Percentiles rank a stretch among this genome's conserved stretches.
phyloP scores from a whole-genome alignment of 30 jellyfish, hydroid and myxozoan species.

The Morbakka virulenta region DNA sequence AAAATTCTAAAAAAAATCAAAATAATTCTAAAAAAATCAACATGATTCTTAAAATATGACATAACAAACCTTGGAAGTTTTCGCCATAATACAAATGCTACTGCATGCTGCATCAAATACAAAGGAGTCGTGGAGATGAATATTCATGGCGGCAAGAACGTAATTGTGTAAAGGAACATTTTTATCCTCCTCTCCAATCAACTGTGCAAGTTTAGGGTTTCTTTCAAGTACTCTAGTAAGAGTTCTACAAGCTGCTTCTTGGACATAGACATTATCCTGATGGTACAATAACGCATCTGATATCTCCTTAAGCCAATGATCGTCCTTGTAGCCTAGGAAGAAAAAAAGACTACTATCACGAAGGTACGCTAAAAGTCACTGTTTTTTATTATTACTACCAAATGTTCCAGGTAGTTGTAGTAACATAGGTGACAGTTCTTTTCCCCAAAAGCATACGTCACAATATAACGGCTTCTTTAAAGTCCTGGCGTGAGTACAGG shows the following conservation, averaged over 20 bases:
- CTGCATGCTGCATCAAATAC: slow-evolving; percentile 82
- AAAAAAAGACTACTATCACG: no score
- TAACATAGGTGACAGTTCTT: no score
- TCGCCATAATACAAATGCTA: slow-evolving; percentile 71
- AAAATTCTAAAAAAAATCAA: no score
- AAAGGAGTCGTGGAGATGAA: slow-evolving; percentile 61
- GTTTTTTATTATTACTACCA: no score
- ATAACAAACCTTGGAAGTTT: background rate
- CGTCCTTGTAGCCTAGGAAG: slow-evolving; percentile 60
- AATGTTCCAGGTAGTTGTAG: no score
- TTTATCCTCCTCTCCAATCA: slow-evolving; percentile 83
- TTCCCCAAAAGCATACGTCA: no score
- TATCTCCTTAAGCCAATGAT: slow-evolving; percentile 44
- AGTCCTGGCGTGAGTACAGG: no score
- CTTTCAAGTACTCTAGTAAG: slow-evolving; percentile 42
- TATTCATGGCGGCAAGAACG: slow-evolving; percentile 72
- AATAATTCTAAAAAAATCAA: background rate
- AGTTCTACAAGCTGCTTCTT: slow-evolving; percentile 77
- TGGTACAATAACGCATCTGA: slow-evolving; percentile 58
- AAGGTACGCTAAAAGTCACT: no score
- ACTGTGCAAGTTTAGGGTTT: slow-evolving; percentile 30
- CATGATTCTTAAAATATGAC: background rate
- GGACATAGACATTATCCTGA: slow-evolving; percentile 74
- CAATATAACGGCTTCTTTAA: no score
- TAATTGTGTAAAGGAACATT: slow-evolving; percentile 68